Conservation (phyloP, 1,140 invertebrate species). For the Drosophila bocqueti region DNA sequence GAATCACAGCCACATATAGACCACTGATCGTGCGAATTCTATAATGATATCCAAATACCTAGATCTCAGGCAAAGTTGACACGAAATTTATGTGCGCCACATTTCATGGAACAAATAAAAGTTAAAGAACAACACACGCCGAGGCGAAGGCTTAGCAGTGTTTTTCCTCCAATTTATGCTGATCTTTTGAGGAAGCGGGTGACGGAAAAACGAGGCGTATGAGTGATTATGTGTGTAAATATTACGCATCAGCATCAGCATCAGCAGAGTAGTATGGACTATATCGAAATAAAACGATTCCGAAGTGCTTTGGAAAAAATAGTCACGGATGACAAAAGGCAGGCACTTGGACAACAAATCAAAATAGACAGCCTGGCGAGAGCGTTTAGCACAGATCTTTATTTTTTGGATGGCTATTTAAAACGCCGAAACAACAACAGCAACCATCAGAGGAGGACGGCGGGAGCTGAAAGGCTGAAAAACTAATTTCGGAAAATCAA, state of each 20-base stretch:
- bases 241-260: conserved; percentile 74
- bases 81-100: conserved; percentile 51
- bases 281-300: conserved; percentile 37
- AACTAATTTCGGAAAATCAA: conserved; percentile 84
- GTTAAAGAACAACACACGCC: conserved; percentile 37
- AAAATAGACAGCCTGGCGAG: conserved; percentile 81
- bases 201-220: conserved; percentile 52
- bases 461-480: conserved; percentile 51
- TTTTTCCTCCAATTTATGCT: conserved; percentile 22
- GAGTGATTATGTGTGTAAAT: conserved; percentile 78
- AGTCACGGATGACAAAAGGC: conserved; percentile 40
- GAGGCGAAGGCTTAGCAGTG: conserved; percentile 16
- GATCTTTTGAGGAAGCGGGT: conserved; percentile 18
- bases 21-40: conserved; percentile 39
- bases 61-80: conserved; percentile 29
- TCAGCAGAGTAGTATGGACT: conserved; percentile 38
- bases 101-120: conserved; percentile 74
- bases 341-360: conserved; percentile 83
- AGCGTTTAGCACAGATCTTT: conserved; percentile 79
- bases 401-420: conserved; percentile 77
- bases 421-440: conserved; percentile 57
- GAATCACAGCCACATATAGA: conserved; percentile 47
- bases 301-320: conserved; percentile 32
- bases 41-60: conserved; percentile 44
- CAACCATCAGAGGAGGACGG: conserved; percentile 2